Percentiles rank a stretch among this genome's conserved stretches.
Conservation (phyloP, 1,140 invertebrate genomes). For the Paraescarpia echinospica region DNA sequence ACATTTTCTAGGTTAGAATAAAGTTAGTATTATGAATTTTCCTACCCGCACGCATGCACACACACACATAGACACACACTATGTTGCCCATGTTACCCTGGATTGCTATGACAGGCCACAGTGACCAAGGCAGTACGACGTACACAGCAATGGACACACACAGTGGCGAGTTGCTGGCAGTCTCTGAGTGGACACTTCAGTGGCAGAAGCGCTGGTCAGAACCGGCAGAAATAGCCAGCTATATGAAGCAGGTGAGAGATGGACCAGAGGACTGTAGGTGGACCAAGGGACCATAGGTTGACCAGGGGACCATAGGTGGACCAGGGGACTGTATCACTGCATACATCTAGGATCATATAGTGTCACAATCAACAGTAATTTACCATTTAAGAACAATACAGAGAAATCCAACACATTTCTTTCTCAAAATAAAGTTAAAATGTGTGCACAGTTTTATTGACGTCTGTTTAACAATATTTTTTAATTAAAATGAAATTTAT, state of each 20-base stretch:
- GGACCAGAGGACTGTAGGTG: too few relatives aligned
- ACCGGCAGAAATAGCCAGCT: conserved; percentile 56
- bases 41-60: background rate
- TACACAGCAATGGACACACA: conserved; percentile 70
- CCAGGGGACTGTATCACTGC: too few relatives aligned
- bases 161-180: conserved; percentile 68
- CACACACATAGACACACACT: background rate
- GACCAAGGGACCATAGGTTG: too few relatives aligned
- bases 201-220: conserved; percentile 41
- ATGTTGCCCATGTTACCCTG: background rate
- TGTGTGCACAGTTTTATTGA: background rate
- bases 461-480: background rate
- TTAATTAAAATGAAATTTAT: conserved; percentile 8
- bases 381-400: too few relatives aligned
- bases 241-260: conserved; percentile 61
- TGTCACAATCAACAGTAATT: too few relatives aligned
- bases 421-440: too few relatives aligned
- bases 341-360: background rate
- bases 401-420: too few relatives aligned
- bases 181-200: conserved; percentile 72
- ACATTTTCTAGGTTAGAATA: too few relatives aligned
- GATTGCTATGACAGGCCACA: conserved; percentile 62
- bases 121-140: conserved; percentile 67
- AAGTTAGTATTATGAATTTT: too few relatives aligned
- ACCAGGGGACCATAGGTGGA: too few relatives aligned